phyloP scores from a whole-genome alignment of 2,888 invertebrate species.

The Serripes groenlandicus region DNA sequence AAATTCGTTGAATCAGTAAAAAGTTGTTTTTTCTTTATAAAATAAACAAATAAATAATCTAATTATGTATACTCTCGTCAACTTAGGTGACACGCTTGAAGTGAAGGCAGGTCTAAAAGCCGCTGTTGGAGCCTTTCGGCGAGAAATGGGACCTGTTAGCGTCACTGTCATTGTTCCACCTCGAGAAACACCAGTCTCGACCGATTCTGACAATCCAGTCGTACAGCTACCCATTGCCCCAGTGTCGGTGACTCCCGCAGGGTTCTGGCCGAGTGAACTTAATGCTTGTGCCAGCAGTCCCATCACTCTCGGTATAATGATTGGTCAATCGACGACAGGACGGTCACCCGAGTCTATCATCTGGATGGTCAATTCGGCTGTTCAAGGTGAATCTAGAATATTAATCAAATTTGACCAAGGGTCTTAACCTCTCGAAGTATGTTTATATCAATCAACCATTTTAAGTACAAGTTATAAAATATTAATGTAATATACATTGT shows the following conservation, averaged over 20 bases:
- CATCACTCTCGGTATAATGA: slow-evolving; percentile 13
- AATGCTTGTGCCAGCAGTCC: background rate
- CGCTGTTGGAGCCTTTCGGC: background rate
- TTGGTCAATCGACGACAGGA: background rate
- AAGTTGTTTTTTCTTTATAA: no score
- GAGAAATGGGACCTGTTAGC: background rate
- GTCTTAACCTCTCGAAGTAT: no score
- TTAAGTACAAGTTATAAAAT: no score
- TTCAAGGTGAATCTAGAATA: slow-evolving; percentile 6
- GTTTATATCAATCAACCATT: no score
- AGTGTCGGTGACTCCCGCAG: slow-evolving; percentile 4
- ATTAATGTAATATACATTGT: no score
- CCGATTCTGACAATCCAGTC: background rate
- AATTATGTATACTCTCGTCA: no score
- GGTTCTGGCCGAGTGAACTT: slow-evolving; percentile 22
- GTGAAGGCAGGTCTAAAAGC: slow-evolving; percentile 25
- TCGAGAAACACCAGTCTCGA: background rate
- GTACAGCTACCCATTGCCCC: background rate
- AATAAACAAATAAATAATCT: no score
- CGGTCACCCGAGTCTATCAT: slow-evolving; percentile 19
- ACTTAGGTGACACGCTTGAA: slow-evolving; percentile 27
- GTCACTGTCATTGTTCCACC: background rate
- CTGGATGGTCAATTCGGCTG: slow-evolving; percentile 24
- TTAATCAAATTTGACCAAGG: no score
- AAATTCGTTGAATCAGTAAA: no score